Evolutionary conservation across 2,888 invertebrate species (phyloP).

Genomic region (Aradus depressus): DNA sequence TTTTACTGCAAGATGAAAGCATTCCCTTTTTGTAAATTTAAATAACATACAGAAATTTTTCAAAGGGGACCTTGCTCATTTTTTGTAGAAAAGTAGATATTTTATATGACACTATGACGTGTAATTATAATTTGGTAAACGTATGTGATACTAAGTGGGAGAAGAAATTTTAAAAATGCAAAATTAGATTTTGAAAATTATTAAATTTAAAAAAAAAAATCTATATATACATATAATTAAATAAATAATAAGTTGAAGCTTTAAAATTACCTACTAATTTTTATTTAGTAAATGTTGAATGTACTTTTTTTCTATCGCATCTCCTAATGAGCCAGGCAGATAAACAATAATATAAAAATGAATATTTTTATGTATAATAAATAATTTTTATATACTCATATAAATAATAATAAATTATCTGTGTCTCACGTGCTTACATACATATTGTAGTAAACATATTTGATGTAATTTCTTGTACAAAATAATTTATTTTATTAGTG

Average conservation of each 20-base stretch:
- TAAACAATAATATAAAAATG: slow-evolving; percentile 9
- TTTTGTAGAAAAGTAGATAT: slow-evolving; percentile 7
- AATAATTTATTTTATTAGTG: no score
- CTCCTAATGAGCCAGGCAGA: not conserved
- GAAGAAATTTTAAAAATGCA: slow-evolving; percentile 3
- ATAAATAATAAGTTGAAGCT: not conserved
- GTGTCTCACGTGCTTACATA: no score
- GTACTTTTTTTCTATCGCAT: slow-evolving; percentile 9
- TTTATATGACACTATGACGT: slow-evolving; percentile 5
- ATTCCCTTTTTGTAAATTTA: not conserved
- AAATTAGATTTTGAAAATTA: slow-evolving; percentile 2
- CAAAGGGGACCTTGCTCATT: slow-evolving; percentile 6
- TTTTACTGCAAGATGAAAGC: not conserved
- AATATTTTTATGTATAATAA: slow-evolving; percentile 17
- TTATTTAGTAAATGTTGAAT: not conserved
- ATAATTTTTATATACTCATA: slow-evolving; percentile 15
- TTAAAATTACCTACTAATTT: no score
- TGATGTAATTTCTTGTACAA: no score
- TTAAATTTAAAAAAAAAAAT: not conserved
- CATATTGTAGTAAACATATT: no score
- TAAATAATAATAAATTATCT: no score
- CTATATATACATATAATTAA: not conserved
- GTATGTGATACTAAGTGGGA: slow-evolving; percentile 11
- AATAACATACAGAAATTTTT: not conserved
- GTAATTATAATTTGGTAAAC: slow-evolving; percentile 11